These are phyloP conservation scores for Gasterosteus nipponicus DNA, from an alignment of 2,113 vertebrate genomes.

Conservation along the genomic window DNA sequence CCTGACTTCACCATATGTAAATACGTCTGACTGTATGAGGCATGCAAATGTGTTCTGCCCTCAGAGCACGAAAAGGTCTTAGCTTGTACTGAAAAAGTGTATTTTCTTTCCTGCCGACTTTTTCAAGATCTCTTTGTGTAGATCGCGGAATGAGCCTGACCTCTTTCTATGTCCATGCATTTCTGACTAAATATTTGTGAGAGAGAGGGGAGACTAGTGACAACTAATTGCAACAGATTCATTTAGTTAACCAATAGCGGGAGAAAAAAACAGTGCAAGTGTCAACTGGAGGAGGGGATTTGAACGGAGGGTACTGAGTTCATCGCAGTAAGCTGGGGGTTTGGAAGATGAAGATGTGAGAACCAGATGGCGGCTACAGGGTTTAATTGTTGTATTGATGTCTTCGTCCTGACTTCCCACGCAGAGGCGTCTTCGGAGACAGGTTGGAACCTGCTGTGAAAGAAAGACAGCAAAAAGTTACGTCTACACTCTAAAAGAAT, in stretches of 20 bases:
- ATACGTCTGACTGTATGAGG: conserved; percentile 19
- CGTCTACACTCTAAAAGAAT: too few species aligned
- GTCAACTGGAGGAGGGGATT: not conserved
- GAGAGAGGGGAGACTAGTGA: not conserved
- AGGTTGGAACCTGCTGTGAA: conserved; percentile 1
- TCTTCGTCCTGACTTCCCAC: conserved; percentile 3
- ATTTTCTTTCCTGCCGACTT: not conserved
- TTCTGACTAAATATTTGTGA: not conserved
- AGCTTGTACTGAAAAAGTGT: not conserved
- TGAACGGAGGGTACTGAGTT: not conserved
- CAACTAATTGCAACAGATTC: not conserved
- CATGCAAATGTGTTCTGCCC: conserved; percentile 40
- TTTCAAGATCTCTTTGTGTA: not conserved
- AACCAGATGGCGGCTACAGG: conserved; percentile 25
- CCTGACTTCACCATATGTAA: conserved; percentile 23
- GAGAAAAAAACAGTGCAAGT: not conserved
- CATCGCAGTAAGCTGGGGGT: not conserved
- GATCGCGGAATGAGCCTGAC: not conserved
- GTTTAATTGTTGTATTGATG: conserved; percentile 3
- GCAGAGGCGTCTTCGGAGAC: not conserved
- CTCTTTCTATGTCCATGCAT: not conserved
- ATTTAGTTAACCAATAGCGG: not conserved
- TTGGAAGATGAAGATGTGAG: not conserved
- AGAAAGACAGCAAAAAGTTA: not conserved
- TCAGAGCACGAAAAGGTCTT: conserved; percentile 23